Evolutionary conservation across 2,797 vertebrate species (phyloP), one percentile per base, ranked within the genome.

Genomic region (Sternarchorhynchus goeldii): DNA sequence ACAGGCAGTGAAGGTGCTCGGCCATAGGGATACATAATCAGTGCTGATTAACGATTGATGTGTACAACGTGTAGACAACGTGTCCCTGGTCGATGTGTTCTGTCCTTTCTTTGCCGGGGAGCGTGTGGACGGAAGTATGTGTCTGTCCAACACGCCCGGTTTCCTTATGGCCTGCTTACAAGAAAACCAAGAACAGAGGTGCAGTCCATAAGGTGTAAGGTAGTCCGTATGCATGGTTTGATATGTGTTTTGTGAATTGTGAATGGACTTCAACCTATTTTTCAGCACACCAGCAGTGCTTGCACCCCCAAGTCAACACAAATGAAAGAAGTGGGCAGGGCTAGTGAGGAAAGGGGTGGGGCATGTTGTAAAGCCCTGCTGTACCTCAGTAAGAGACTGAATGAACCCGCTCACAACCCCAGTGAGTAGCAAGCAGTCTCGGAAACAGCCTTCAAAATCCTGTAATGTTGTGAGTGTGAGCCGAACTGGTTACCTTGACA

Each of bases 401-500:
- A 25, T 25, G 25, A 25, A 25, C 25, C 25, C 14, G 17, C 39
- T 50, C 65, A 14, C n/a, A 21, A 41, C 25, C 21, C 6, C 14
- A 50, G 65, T 50, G 39, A 16, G 10, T 8, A 2, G 3, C 3
- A 50, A 16, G 41, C 14, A 25, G 12, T 6, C 20, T 25, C 41
- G 21, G 20, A 25, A 68, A 50, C 86, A 92, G 87, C 88, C 90
- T 91, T 88, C 84, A 90, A 91, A 92, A 92, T 88, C 86, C 88
- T 77, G 87, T 89, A 90, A 82, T 86, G 75, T 88, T 67, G 87
- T 86, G 85, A 84, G 67, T 88, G 81, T 87, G 90, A 90, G 77
- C 85, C 85, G 88, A 86, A 86, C 86, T 78, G 85, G 92, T 93
- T 93, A 80, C 90, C 90, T 92, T 93, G 91, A 91, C 92, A 93